Percentiles rank a stretch among this genome's conserved stretches.
Evolutionary conservation across 1,140 invertebrate genomes (phyloP).

Genomic region (Lordiphosa clarofinis): DNA sequence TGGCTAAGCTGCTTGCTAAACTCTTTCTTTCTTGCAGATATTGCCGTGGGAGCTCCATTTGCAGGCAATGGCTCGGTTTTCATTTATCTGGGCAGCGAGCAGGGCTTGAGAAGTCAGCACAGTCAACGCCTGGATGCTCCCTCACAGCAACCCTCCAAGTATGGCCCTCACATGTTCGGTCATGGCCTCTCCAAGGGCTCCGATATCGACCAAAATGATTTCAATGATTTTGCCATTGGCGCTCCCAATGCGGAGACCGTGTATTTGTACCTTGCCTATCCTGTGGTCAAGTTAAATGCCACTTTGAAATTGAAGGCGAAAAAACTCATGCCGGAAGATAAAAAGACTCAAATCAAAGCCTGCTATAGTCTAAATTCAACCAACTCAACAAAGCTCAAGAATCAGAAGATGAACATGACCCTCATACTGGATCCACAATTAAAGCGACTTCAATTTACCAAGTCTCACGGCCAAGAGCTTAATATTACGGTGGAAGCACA

Average conservation of each 20-base stretch:
- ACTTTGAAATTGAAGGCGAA: conserved; percentile 79
- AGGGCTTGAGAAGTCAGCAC: conserved; percentile 81
- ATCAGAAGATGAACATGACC: conserved; percentile 53
- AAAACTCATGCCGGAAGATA: conserved; percentile 80
- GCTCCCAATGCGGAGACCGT: conserved; percentile 82
- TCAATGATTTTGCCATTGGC: conserved; percentile 85
- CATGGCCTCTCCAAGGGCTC: conserved; percentile 83
- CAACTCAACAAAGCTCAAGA: conserved; percentile 53
- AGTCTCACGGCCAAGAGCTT: conserved; percentile 50
- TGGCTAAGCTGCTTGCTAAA: too few relatives aligned
- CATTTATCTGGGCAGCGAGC: conserved; percentile 83
- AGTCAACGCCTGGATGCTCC: conserved; percentile 80
- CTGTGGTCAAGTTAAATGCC: conserved; percentile 81
- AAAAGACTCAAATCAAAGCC: conserved; percentile 80
- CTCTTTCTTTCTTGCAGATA: conserved; percentile 79
- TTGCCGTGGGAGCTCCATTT: conserved; percentile 86
- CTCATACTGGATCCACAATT: conserved; percentile 64
- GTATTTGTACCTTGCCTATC: conserved; percentile 82
- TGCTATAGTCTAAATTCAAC: conserved; percentile 76
- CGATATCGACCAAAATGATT: conserved; percentile 85
- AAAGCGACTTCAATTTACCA: conserved; percentile 60
- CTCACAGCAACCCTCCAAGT: conserved; percentile 47
- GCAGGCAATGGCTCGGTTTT: conserved; percentile 84
- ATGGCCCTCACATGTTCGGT: conserved; percentile 80
- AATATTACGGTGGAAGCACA: conserved; percentile 53